Conservation (phyloP, 2,797 vertebrate species). For the Lutjanus campechanus region DNA sequence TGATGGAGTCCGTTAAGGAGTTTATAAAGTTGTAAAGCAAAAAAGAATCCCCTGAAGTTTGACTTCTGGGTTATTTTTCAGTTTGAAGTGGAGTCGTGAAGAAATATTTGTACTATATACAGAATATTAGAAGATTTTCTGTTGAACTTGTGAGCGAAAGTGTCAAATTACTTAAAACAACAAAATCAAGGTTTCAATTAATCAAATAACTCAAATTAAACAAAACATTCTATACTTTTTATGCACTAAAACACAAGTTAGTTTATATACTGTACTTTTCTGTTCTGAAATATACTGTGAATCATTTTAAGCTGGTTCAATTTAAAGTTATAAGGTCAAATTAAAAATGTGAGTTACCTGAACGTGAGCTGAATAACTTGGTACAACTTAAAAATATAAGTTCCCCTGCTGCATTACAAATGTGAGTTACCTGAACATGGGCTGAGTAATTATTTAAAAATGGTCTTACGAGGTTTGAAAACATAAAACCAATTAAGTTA, state of each 20-base stretch:
- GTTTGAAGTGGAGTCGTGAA: background rate
- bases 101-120: background rate
- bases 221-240: background rate
- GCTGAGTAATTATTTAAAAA: too few relatives aligned
- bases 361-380: too few relatives aligned
- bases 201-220: background rate
- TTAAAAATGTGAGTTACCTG: too few relatives aligned
- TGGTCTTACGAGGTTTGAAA: too few relatives aligned
- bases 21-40: conserved; percentile 44
- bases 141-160: too few relatives aligned
- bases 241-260: background rate
- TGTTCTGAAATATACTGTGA: background rate
- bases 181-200: background rate
- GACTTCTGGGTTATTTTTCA: background rate
- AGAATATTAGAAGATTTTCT: background rate
- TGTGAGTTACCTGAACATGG: too few relatives aligned
- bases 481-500: too few relatives aligned
- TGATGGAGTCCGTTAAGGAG: conserved; percentile 51
- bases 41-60: background rate
- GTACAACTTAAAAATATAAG: too few relatives aligned
- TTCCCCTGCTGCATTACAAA: too few relatives aligned
- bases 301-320: too few relatives aligned
- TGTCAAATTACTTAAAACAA: background rate
- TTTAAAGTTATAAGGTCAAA: too few relatives aligned
- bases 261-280: background rate